Evolutionary conservation across 2,888 invertebrate species (phyloP).

Genomic region (Drosophila incognita): DNA sequence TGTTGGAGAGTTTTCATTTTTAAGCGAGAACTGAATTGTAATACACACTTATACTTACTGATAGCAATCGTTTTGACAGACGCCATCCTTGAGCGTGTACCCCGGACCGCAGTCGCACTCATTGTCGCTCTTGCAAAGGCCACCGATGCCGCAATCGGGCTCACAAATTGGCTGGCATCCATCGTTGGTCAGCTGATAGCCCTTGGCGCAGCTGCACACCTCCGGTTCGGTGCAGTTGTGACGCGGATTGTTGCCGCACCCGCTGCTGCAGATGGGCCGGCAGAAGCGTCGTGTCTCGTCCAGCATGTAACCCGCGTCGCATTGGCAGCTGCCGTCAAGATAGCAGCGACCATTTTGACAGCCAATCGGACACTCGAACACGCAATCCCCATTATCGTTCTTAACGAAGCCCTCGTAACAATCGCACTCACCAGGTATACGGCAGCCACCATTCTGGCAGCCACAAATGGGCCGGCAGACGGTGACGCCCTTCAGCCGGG

Average conservation of each 20-base stretch:
- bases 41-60: constrained; percentile 71
- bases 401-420: constrained; percentile 82
- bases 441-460: constrained; percentile 82
- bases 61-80: constrained; percentile 84
- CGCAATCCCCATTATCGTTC: constrained; percentile 83
- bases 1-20: background rate
- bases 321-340: constrained; percentile 87
- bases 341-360: constrained; percentile 88
- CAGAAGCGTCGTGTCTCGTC: constrained; percentile 88
- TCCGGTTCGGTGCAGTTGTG: constrained; percentile 84
- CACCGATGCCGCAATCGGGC: constrained; percentile 85
- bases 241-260: constrained; percentile 68
- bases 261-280: constrained; percentile 86
- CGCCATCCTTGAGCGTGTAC: constrained; percentile 84
- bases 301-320: constrained; percentile 87
- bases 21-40: background rate
- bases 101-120: constrained; percentile 87
- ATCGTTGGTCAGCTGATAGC: constrained; percentile 82
- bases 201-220: constrained; percentile 84
- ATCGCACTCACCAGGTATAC: constrained; percentile 76
- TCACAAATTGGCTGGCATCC: constrained; percentile 82
- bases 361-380: constrained; percentile 82
- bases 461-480: constrained; percentile 75
- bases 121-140: constrained; percentile 87
- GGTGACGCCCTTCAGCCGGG: constrained; percentile 61